These are phyloP conservation scores for Lasioglossum calceatum DNA, from an alignment of 2,888 invertebrate genomes.

Conservation along the genomic window DNA sequence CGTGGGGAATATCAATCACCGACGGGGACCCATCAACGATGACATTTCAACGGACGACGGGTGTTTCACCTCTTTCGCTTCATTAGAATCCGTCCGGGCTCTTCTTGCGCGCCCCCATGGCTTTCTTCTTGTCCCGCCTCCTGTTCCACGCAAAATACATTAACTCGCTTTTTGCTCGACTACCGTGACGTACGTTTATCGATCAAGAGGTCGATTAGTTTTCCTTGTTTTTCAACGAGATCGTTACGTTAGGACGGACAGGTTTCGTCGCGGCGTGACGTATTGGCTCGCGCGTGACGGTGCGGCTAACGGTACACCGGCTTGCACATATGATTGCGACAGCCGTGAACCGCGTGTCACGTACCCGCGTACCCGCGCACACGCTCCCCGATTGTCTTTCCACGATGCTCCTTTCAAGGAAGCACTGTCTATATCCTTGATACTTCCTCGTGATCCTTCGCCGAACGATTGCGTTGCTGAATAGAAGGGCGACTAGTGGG, in stretches of 20 bases:
- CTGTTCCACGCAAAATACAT: slow-evolving; percentile 13
- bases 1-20: slow-evolving; percentile 41
- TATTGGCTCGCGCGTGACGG: slow-evolving; percentile 55
- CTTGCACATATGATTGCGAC: slow-evolving; percentile 71
- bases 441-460: slow-evolving; percentile 52
- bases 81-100: slow-evolving; percentile 11
- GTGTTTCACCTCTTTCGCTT: slow-evolving; percentile 22
- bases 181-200: slow-evolving; percentile 24
- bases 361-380: slow-evolving; percentile 25
- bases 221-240: slow-evolving; percentile 37
- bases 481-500: slow-evolving; percentile 18
- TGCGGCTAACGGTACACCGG: slow-evolving; percentile 71
- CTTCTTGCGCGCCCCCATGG: background rate
- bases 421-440: slow-evolving; percentile 50
- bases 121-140: background rate
- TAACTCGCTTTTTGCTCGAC: slow-evolving; percentile 26
- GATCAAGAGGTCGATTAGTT: slow-evolving; percentile 52
- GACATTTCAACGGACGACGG: slow-evolving; percentile 29
- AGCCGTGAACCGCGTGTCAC: slow-evolving; percentile 49
- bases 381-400: slow-evolving; percentile 52
- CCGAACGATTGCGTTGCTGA: slow-evolving; percentile 51
- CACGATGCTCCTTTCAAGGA: slow-evolving; percentile 58
- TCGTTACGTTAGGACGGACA: slow-evolving; percentile 38
- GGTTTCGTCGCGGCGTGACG: slow-evolving; percentile 53
- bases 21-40: slow-evolving; percentile 19